phyloP scores from a whole-genome alignment of 1,140 invertebrate species.

The Kradibia gibbosae region DNA sequence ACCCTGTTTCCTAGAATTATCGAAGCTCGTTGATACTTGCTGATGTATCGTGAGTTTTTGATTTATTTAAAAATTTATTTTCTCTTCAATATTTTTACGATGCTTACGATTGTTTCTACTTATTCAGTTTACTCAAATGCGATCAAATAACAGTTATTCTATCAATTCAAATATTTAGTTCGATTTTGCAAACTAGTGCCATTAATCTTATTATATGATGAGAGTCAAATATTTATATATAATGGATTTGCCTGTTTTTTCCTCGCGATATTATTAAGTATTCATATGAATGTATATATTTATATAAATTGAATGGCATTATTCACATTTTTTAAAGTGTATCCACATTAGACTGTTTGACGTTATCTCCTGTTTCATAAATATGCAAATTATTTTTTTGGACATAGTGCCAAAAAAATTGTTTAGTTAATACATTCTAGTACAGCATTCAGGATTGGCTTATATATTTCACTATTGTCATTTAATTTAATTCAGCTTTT shows the following conservation, averaged over 20 bases:
- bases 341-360: slow-evolving; percentile 29
- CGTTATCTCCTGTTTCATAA: not conserved
- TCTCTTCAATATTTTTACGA: not conserved
- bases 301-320: not conserved
- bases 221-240: not conserved
- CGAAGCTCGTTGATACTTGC: slow-evolving; percentile 54
- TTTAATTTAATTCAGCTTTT: not conserved
- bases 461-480: slow-evolving; percentile 27
- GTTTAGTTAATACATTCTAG: not conserved
- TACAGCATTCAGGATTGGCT: not conserved
- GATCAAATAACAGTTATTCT: not conserved
- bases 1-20: slow-evolving; percentile 72
- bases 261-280: not conserved
- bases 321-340: no score
- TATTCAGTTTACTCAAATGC: not conserved
- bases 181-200: not conserved
- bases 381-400: not conserved
- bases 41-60: slow-evolving; percentile 53
- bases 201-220: not conserved
- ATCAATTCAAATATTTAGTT: slow-evolving; percentile 1
- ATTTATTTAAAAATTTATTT: slow-evolving; percentile 49
- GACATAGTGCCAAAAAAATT: not conserved
- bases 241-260: not conserved
- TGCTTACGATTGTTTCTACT: slow-evolving; percentile 19
- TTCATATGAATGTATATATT: not conserved